Conservation (phyloP, 2,797 vertebrate species). For the Sebastes hopkinsi region DNA sequence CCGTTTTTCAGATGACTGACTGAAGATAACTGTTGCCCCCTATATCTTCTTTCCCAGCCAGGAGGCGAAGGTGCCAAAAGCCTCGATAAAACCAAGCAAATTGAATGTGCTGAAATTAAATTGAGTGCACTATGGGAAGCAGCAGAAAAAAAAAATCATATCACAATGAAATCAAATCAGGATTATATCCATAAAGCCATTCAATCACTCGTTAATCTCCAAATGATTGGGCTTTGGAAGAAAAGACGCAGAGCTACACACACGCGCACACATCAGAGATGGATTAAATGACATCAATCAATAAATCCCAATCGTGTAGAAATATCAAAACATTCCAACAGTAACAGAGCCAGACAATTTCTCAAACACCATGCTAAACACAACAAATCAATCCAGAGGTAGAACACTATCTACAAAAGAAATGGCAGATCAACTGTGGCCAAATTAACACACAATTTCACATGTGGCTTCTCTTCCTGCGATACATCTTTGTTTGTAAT, state of each 20-base stretch:
- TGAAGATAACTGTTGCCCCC: conserved; percentile 46
- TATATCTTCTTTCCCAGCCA: conserved; percentile 26
- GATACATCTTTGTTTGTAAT: conserved; percentile 52
- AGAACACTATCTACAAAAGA: background rate
- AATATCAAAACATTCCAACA: conserved; percentile 43
- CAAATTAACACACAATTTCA: conserved; percentile 22
- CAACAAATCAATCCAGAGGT: conserved; percentile 8
- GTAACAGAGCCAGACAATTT: conserved; percentile 38
- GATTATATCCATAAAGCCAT: conserved; percentile 68
- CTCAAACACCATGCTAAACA: conserved; percentile 8
- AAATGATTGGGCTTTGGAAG: conserved; percentile 63
- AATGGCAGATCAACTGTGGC: conserved; percentile 17
- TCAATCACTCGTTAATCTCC: conserved; percentile 69
- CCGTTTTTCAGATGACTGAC: conserved; percentile 44
- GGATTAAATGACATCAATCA: conserved; percentile 61
- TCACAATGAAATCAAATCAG: conserved; percentile 68
- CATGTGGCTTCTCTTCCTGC: conserved; percentile 15
- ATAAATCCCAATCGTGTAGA: conserved; percentile 37
- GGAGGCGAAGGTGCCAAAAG: conserved; percentile 36
- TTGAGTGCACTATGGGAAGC: conserved; percentile 36
- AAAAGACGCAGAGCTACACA: conserved; percentile 10
- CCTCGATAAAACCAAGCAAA: conserved; percentile 44
- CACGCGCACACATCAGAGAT: background rate
- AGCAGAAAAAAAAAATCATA: conserved; percentile 38
- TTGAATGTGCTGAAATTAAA: conserved; percentile 60